Conservation (phyloP, 2,888 invertebrate genomes). For the Ecdyonurus torrentis region DNA sequence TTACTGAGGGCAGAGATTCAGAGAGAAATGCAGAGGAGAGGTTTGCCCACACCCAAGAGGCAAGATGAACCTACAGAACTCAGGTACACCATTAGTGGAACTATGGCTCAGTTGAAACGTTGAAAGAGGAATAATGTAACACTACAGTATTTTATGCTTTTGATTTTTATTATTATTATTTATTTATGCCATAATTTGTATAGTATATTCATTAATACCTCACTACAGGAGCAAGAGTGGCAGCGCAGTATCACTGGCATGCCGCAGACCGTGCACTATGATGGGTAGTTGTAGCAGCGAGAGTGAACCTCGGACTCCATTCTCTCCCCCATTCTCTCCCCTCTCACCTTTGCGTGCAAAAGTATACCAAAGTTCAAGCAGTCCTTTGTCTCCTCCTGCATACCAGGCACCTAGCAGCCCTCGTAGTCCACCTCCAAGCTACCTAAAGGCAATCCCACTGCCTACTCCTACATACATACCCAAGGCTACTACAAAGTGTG, state of each 20-base stretch:
- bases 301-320: background rate
- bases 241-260: background rate
- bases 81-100: background rate
- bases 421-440: background rate
- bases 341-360: background rate
- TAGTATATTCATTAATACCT: too few species aligned
- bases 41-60: background rate
- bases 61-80: background rate
- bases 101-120: background rate
- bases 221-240: background rate
- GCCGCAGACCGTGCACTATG: background rate
- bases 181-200: too few species aligned
- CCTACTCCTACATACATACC: background rate
- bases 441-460: background rate
- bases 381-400: too few species aligned
- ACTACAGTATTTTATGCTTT: background rate
- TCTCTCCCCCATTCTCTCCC: background rate
- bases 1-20: constrained; percentile 17
- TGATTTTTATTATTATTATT: too few species aligned
- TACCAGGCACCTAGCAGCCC: background rate
- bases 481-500: too few species aligned
- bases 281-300: background rate
- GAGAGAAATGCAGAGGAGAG: background rate
- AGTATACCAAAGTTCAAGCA: background rate
- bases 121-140: background rate